These are phyloP conservation scores for Danio choprae DNA, from an alignment of 2,797 vertebrate species.

Conservation along the genomic window DNA sequence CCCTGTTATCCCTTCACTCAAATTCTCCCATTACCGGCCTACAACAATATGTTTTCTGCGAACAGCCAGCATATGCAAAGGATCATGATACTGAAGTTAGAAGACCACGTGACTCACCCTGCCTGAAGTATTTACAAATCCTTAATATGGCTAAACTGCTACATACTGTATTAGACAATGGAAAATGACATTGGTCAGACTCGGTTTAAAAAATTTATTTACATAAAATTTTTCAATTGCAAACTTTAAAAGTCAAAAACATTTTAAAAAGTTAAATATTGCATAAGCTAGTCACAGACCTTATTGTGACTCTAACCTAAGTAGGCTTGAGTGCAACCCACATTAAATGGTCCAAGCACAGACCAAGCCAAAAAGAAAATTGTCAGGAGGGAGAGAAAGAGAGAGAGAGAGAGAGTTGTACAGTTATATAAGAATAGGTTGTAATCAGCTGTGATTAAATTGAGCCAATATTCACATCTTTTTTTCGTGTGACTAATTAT, in stretches of 20 bases:
- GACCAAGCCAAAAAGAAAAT: not conserved
- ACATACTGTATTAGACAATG: not conserved
- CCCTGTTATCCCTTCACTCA: not conserved
- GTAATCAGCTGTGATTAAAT: constrained; percentile 10
- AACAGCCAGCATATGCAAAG: not conserved
- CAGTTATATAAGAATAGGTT: too few relatives aligned
- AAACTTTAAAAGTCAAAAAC: constrained; percentile 12
- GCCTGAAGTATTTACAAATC: constrained; percentile 6
- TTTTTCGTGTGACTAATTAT: not conserved
- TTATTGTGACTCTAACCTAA: constrained; percentile 5
- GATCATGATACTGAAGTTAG: not conserved
- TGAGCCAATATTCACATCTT: not conserved
- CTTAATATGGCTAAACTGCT: not conserved
- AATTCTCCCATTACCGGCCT: not conserved
- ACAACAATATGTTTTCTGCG: not conserved
- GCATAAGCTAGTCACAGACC: constrained; percentile 25
- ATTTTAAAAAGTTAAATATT: constrained; percentile 42
- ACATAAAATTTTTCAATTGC: constrained; percentile 42
- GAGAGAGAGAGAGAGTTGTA: not conserved
- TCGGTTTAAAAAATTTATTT: constrained; percentile 52
- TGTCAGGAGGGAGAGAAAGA: too few relatives aligned
- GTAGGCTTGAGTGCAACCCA: constrained; percentile 26
- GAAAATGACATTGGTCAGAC: not conserved
- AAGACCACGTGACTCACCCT: not conserved
- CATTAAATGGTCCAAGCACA: constrained; percentile 20